These are phyloP conservation scores for Bombus polaris DNA, from an alignment of 1,140 invertebrate genomes.

Conservation along the genomic window DNA sequence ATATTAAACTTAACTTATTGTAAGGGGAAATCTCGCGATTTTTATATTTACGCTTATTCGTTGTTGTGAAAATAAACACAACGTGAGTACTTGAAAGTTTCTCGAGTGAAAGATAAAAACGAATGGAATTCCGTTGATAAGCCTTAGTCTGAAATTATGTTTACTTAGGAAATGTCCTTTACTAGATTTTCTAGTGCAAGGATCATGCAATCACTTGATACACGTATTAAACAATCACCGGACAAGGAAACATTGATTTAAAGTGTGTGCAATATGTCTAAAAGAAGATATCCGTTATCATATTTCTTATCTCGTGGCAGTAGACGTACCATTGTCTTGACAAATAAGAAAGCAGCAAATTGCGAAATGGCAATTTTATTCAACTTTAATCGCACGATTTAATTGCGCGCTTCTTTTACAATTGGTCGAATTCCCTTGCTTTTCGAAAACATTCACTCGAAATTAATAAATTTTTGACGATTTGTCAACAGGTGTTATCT, in stretches of 20 bases:
- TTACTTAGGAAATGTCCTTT: neutral
- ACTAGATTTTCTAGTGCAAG: neutral
- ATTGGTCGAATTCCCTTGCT: neutral
- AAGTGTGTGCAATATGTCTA: slow-evolving; percentile 6
- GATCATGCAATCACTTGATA: slow-evolving; percentile 7
- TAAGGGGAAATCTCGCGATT: too few species aligned
- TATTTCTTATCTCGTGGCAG: slow-evolving; percentile 32
- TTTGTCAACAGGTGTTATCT: slow-evolving; percentile 6
- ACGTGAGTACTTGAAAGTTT: neutral
- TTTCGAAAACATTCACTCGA: neutral
- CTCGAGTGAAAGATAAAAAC: neutral
- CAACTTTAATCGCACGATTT: too few species aligned
- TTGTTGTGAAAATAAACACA: too few species aligned
- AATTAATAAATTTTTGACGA: neutral
- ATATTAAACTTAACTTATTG: too few species aligned
- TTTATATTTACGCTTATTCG: too few species aligned
- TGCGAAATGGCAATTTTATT: neutral
- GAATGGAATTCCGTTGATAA: neutral
- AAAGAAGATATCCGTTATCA: slow-evolving; percentile 40
- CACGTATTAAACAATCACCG: slow-evolving; percentile 13
- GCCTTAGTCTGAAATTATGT: neutral
- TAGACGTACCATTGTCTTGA: neutral
- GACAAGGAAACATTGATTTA: slow-evolving; percentile 45
- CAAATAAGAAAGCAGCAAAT: neutral
- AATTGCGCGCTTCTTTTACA: too few species aligned